These are phyloP conservation scores for Branchipolynoe longqiensis DNA, from an alignment of 2,888 invertebrate species.

Conservation along the genomic window DNA sequence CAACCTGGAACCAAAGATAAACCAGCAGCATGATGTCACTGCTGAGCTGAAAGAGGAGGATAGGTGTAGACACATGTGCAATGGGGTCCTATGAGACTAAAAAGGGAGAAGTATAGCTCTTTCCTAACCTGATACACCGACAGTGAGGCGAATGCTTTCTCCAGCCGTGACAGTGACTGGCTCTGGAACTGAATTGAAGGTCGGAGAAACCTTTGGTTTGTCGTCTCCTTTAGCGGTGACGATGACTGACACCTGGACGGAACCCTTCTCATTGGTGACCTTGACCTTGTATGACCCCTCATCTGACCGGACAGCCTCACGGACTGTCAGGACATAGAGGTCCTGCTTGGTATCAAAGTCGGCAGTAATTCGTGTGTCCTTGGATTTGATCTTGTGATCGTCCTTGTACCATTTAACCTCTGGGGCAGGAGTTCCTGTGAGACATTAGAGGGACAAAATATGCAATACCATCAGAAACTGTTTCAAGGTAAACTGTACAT, in stretches of 20 bases:
- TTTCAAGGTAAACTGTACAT: too few species aligned
- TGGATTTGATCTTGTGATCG: conserved; percentile 62
- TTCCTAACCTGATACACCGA: conserved; percentile 48
- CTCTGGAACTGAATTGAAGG: conserved; percentile 39
- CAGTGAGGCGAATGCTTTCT: conserved; percentile 39
- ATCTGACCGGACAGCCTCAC: conserved; percentile 95
- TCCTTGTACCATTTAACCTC: conserved; percentile 66
- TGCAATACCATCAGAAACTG: too few species aligned
- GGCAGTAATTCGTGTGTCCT: conserved; percentile 53
- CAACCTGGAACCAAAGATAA: conserved; percentile 4
- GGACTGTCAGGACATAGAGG: conserved; percentile 89
- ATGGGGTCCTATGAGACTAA: not conserved
- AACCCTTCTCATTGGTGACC: conserved; percentile 97
- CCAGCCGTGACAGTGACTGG: conserved; percentile 40
- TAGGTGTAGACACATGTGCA: not conserved
- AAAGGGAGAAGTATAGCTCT: not conserved
- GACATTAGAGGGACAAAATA: too few species aligned
- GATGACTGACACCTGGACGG: conserved; percentile 94
- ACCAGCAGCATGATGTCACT: not conserved
- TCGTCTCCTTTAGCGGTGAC: conserved; percentile 17
- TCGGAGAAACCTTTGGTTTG: conserved; percentile 8
- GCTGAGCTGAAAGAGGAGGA: conserved; percentile 11
- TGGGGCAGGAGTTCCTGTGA: conserved; percentile 61
- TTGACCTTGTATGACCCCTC: conserved; percentile 97
- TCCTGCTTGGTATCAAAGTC: conserved; percentile 43